These are phyloP conservation scores for Drosophila paucipuncta DNA, from an alignment of 2,888 invertebrate genomes.

Conservation along the genomic window DNA sequence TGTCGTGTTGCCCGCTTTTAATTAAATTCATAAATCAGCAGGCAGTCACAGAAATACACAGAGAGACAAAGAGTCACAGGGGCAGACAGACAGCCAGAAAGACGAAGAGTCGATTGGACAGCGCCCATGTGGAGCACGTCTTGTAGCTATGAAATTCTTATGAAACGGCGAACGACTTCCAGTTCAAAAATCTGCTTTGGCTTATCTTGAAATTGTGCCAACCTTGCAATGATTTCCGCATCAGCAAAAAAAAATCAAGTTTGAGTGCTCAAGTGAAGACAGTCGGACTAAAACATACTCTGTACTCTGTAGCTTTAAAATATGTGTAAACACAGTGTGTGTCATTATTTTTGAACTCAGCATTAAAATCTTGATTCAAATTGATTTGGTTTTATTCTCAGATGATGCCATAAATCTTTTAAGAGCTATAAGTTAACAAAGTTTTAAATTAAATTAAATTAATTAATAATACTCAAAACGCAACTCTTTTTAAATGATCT, in stretches of 20 bases:
- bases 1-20: constrained; percentile 73
- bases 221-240: constrained; percentile 64
- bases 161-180: constrained; percentile 38
- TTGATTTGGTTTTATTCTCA: not conserved
- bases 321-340: not conserved
- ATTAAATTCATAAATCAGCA: constrained; percentile 80
- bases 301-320: not conserved
- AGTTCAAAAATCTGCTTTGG: constrained; percentile 34
- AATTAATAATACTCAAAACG: not conserved
- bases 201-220: constrained; percentile 57
- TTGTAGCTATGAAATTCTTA: constrained; percentile 27
- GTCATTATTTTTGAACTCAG: not conserved
- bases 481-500: not conserved
- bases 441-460: not conserved
- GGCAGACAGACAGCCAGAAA: not conserved
- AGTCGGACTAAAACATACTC: not conserved
- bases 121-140: constrained; percentile 13
- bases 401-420: too few relatives aligned
- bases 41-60: not conserved
- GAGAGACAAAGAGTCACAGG: not conserved
- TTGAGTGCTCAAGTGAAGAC: not conserved
- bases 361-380: not conserved
- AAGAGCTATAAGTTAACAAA: not conserved
- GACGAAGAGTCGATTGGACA: not conserved
- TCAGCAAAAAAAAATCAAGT: not conserved